Percentiles rank a stretch among this genome's conserved stretches.
phyloP scores from a whole-genome alignment of 2,888 invertebrate species.

The Exocentrus adspersus region DNA sequence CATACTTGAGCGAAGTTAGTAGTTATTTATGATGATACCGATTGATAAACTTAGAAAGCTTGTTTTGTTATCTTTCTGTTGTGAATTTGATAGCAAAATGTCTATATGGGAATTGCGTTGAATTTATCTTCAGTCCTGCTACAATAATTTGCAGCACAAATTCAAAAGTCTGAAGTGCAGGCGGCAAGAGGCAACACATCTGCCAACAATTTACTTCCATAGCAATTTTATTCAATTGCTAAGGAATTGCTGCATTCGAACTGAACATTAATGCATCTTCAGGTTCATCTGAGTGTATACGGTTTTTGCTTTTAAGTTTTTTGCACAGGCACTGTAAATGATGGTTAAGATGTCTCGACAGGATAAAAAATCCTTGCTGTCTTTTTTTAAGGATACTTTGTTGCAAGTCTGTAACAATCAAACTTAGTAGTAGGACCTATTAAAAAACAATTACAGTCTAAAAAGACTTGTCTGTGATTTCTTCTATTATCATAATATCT shows the following conservation, averaged over 20 bases:
- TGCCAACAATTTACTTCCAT: slow-evolving; percentile 21
- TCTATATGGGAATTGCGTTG: background rate
- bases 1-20: background rate
- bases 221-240: slow-evolving; percentile 18
- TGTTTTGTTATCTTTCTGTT: background rate
- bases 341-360: background rate
- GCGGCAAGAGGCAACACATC: slow-evolving; percentile 4
- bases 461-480: too few relatives aligned
- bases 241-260: slow-evolving; percentile 13
- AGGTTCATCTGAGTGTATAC: background rate
- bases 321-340: background rate
- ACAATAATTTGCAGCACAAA: background rate
- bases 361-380: too few relatives aligned
- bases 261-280: background rate
- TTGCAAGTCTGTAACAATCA: background rate
- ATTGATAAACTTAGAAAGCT: too few relatives aligned
- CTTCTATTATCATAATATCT: too few relatives aligned
- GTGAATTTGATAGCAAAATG: background rate
- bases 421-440: too few relatives aligned
- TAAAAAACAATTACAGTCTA: too few relatives aligned
- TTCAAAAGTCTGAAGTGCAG: background rate
- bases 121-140: background rate
- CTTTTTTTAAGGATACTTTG: too few relatives aligned
- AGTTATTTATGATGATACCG: too few relatives aligned
- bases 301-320: too few relatives aligned